Base-by-base conservation (phyloP, 1,140 invertebrate species). In the Pseudomyrmex cubaensis region DNA sequence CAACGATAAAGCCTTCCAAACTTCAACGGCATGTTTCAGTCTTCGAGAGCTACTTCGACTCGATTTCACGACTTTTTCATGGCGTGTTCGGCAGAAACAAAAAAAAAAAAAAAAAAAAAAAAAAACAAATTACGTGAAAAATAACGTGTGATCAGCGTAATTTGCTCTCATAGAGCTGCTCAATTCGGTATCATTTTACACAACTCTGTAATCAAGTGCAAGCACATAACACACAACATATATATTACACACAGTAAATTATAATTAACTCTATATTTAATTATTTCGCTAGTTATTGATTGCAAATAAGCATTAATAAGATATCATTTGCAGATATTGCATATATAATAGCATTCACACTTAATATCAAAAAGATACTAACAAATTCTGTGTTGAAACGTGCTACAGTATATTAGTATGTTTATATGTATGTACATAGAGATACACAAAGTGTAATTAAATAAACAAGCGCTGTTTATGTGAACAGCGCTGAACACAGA, bases 11-110 rank as follows among this genome's bases (percentile, higher is more conserved):
- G 50, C 57, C 59, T 64, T 74, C 70, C 48, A 63, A 82, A 82
- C 78, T 75, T 82, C 70, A 56, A 82, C 63, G 69, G 70, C 61
- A 63, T 80, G 76, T 80, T 72, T 80, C 66, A 80, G 66, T 80
- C 76, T 80, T 80, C 44, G 54, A 80, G 66, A 70, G 76, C 54
- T 80, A 72, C 76, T 80, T 80, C 15, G 76, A n/a, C 76, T 70
- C 54, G 66, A 80, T 80, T 70, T 80, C 76, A 61, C 66, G 76
- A 80, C 56, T 80, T 80, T 35, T 72, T 80, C 66, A 35, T 72
- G 35, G 66, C 20, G 44, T 48, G 52, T 15, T 48, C 54, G 13
- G 22, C 12, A 35, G 20, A 61, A 61, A 20, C 66, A 9, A 80
- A 59, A 52, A 72, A 61, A 59, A 50, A 59, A 59, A 20, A 57